Conservation (phyloP, 1,140 invertebrate species). For the Monochamus saltuarius region DNA sequence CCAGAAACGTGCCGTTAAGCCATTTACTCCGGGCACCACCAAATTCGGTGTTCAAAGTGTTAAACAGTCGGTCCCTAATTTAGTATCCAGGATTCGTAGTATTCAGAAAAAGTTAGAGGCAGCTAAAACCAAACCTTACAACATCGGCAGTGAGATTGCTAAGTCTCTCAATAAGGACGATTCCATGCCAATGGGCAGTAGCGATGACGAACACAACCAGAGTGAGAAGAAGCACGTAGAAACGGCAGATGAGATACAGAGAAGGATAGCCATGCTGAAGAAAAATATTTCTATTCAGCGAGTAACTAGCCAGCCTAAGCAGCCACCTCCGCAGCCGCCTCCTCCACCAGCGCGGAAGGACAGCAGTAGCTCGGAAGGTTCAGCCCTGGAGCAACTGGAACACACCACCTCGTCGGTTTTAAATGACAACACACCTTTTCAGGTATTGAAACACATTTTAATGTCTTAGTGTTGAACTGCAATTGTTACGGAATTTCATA, state of each 20-base stretch:
- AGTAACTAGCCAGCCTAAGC: slow-evolving; percentile 6
- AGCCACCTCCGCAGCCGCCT: not conserved
- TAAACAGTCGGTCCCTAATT: slow-evolving; percentile 50
- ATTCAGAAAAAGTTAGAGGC: slow-evolving; percentile 38
- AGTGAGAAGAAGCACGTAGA: slow-evolving; percentile 2
- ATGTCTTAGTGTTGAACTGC: too few species aligned
- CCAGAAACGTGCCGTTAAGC: slow-evolving; percentile 47
- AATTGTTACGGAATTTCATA: too few species aligned
- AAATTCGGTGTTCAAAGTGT: slow-evolving; percentile 47
- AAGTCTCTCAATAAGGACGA: slow-evolving; percentile 16
- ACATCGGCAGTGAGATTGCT: slow-evolving; percentile 46
- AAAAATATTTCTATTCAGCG: slow-evolving; percentile 43
- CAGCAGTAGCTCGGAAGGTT: slow-evolving; percentile 20
- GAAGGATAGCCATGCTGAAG: slow-evolving; percentile 35
- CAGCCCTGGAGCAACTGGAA: slow-evolving; percentile 43
- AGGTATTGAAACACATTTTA: slow-evolving; percentile 32
- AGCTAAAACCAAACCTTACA: slow-evolving; percentile 48
- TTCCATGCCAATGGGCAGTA: slow-evolving; percentile 21
- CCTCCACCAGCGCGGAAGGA: slow-evolving; percentile 15
- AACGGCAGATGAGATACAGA: slow-evolving; percentile 33
- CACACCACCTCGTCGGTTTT: slow-evolving; percentile 41
- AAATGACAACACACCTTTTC: slow-evolving; percentile 42
- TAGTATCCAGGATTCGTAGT: slow-evolving; percentile 39
- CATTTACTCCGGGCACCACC: slow-evolving; percentile 44
- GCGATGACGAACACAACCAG: slow-evolving; percentile 30